phyloP scores from a whole-genome alignment of 2,113 vertebrate species.

The Ibidorhyncha struthersii region DNA sequence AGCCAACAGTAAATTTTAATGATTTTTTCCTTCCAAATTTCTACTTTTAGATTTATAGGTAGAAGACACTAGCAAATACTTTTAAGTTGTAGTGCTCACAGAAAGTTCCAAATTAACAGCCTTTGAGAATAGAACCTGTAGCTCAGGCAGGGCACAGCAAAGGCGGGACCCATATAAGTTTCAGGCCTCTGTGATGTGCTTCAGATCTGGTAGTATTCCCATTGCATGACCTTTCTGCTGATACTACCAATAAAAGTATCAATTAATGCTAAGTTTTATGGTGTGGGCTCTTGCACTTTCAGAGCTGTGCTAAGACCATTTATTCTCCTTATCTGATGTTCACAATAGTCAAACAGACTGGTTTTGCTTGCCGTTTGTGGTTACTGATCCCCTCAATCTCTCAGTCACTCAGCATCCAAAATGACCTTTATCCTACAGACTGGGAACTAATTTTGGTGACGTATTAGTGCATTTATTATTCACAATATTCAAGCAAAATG shows the following conservation, averaged over 20 bases:
- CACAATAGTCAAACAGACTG: background rate
- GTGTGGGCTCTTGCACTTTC: background rate
- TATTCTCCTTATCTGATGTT: background rate
- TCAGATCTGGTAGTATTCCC: background rate
- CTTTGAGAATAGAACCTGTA: background rate
- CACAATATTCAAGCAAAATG: background rate
- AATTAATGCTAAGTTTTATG: background rate
- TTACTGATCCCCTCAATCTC: background rate
- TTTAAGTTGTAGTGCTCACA: background rate
- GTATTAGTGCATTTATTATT: background rate
- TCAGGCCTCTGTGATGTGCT: background rate
- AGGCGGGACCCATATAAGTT: background rate
- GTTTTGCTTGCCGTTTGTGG: background rate
- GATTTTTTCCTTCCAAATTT: background rate
- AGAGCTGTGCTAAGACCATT: background rate
- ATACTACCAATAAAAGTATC: background rate
- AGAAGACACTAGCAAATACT: background rate
- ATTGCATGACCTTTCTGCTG: background rate
- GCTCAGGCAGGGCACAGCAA: background rate
- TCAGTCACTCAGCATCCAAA: background rate
- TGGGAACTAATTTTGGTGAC: background rate
- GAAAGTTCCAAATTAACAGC: background rate
- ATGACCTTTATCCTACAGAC: background rate
- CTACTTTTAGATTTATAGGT: slow-evolving; percentile 13
- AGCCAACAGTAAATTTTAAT: background rate